Conservation (phyloP, 2,888 invertebrate genomes). For the Mythimna albipuncta region DNA sequence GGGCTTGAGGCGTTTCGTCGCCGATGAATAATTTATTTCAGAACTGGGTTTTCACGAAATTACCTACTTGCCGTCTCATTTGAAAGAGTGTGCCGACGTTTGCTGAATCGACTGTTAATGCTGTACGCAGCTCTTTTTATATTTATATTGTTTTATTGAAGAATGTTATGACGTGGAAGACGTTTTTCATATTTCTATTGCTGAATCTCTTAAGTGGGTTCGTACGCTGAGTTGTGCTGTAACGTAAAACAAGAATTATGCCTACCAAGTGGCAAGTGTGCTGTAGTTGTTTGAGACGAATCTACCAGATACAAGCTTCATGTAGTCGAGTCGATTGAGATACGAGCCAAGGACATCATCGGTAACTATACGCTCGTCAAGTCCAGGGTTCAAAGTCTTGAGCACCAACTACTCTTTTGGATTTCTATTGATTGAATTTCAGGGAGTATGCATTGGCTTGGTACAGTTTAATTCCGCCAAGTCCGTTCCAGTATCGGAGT, state of each 20-base stretch:
- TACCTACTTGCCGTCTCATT: conserved; percentile 85
- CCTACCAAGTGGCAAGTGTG: too few relatives aligned
- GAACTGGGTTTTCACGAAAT: conserved; percentile 89
- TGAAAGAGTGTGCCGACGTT: conserved; percentile 81
- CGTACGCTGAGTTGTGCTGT: background rate
- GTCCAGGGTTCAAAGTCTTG: too few relatives aligned
- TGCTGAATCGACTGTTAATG: conserved; percentile 78
- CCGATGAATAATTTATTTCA: conserved; percentile 90
- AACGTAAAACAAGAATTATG: background rate
- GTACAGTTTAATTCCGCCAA: too few relatives aligned
- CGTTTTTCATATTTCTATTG: conserved; percentile 9
- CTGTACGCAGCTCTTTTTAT: conserved; percentile 59
- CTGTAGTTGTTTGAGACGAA: too few relatives aligned
- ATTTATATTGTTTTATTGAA: conserved; percentile 55
- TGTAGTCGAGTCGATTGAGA: too few relatives aligned
- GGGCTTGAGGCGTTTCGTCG: conserved; percentile 89
- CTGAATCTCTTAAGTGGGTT: background rate
- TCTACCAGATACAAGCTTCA: too few relatives aligned
- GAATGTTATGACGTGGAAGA: conserved; percentile 23
- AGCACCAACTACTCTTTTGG: too few relatives aligned
- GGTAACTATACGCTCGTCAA: too few relatives aligned
- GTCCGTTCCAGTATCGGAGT: too few relatives aligned
- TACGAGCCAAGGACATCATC: too few relatives aligned
- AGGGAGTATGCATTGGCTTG: too few relatives aligned
- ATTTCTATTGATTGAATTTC: too few relatives aligned